Evolutionary conservation across 2,113 vertebrate species (phyloP).

Genomic region (Catharus bicknelli): DNA sequence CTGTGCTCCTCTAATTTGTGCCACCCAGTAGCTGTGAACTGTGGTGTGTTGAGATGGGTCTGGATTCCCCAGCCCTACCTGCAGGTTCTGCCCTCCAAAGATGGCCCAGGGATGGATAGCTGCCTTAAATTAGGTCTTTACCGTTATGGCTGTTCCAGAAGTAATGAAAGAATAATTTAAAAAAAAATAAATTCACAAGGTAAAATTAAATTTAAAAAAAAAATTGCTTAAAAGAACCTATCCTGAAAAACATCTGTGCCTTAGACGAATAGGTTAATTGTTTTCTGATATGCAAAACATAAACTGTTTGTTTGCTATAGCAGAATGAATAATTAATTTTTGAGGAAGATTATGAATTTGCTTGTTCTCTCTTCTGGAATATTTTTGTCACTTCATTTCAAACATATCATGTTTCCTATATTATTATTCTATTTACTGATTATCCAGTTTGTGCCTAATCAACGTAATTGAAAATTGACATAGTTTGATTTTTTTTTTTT

Average conservation of each 20-base stretch:
- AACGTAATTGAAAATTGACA: conserved; percentile 12
- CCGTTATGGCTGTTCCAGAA: fast-evolving
- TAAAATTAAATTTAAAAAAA: background rate
- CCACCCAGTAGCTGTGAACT: fast-evolving
- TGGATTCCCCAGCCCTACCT: background rate
- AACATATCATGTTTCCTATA: background rate
- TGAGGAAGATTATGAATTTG: conserved; percentile 1
- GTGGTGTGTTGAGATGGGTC: fast-evolving
- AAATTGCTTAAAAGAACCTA: background rate
- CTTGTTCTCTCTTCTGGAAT: background rate
- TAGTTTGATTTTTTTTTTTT: background rate
- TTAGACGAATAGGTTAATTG: background rate
- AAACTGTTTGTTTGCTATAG: background rate
- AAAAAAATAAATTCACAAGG: background rate
- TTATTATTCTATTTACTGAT: conserved; percentile 44
- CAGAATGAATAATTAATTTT: conserved; percentile 7
- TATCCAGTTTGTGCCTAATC: conserved; percentile 14
- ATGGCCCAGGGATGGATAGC: fast-evolving
- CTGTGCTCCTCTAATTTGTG: background rate
- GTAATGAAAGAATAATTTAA: background rate
- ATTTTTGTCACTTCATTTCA: conserved; percentile 21
- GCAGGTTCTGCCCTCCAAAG: fast-evolving
- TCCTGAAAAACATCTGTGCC: background rate
- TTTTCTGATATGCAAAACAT: background rate
- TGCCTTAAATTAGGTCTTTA: background rate